Evolutionary conservation across 2,888 invertebrate genomes (phyloP).

Genomic region (Acanthoscelides obtectus): DNA sequence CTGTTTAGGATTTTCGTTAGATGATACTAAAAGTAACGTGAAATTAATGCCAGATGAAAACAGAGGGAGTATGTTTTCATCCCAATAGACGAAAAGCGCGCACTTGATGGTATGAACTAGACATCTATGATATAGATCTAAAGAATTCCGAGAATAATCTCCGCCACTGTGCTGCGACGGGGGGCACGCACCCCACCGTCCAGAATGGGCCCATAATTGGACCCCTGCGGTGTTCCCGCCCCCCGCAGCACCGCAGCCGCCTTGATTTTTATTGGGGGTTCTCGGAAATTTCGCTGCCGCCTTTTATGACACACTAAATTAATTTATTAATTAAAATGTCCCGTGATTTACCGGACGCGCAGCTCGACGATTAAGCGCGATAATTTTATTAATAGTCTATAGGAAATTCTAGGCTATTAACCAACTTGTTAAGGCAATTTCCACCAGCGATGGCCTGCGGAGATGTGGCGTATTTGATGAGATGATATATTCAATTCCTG

Average conservation of each 20-base stretch:
- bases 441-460: not conserved
- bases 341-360: not conserved
- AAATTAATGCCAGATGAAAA: too few species aligned
- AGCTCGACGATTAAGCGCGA: not conserved
- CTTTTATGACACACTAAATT: not conserved
- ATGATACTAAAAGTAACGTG: too few species aligned
- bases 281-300: not conserved
- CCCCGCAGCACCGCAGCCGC: slow-evolving; percentile 27
- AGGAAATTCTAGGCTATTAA: not conserved
- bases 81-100: too few species aligned
- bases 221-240: slow-evolving; percentile 38
- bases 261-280: not conserved
- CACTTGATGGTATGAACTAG: too few species aligned
- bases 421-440: not conserved
- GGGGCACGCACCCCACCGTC: slow-evolving; percentile 30
- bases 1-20: too few species aligned
- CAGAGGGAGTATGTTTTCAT: too few species aligned
- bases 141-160: not conserved
- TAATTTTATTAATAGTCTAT: not conserved
- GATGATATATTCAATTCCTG: too few species aligned
- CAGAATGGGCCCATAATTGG: slow-evolving; percentile 48
- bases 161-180: slow-evolving; percentile 12
- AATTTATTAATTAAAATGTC: not conserved
- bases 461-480: not conserved
- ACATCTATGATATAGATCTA: too few species aligned